These are phyloP conservation scores for Tromatobia lineatoria DNA, from an alignment of 2,888 invertebrate genomes.

Conservation along the genomic window DNA sequence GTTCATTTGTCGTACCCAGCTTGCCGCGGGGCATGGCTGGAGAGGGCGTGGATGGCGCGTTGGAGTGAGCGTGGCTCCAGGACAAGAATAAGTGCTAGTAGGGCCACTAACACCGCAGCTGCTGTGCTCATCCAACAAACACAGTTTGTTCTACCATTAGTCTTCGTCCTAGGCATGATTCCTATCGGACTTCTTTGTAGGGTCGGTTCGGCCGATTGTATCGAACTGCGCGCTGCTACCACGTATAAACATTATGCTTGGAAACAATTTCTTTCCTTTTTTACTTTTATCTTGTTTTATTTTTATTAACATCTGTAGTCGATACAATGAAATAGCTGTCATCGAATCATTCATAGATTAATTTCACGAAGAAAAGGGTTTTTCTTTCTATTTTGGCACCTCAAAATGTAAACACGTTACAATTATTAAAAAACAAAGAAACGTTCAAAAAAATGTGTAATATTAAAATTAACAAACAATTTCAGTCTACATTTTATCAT, in stretches of 20 bases:
- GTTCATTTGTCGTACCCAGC: conserved; percentile 82
- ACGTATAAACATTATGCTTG: conserved; percentile 79
- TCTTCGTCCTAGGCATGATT: conserved; percentile 80
- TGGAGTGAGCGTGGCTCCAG: conserved; percentile 82
- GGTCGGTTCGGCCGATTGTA: conserved; percentile 79
- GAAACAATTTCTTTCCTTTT: conserved; percentile 72
- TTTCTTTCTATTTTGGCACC: not conserved
- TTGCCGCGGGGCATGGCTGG: conserved; percentile 83
- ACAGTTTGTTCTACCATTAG: conserved; percentile 77
- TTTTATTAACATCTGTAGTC: conserved; percentile 31
- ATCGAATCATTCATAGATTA: conserved; percentile 7
- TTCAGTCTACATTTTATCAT: too few species aligned
- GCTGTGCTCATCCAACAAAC: conserved; percentile 81
- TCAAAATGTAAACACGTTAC: not conserved
- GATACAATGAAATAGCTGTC: conserved; percentile 67
- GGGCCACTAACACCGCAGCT: conserved; percentile 80
- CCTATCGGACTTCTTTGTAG: conserved; percentile 79
- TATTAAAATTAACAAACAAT: too few species aligned
- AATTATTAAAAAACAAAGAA: too few species aligned
- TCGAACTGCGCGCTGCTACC: conserved; percentile 79
- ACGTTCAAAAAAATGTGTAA: too few species aligned
- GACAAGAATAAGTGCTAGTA: conserved; percentile 83
- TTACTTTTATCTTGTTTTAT: conserved; percentile 33
- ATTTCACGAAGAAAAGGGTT: not conserved
- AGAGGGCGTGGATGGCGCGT: conserved; percentile 80